Evolutionary conservation across 1,140 invertebrate species (phyloP).

Genomic region (Nephila pilipes): DNA sequence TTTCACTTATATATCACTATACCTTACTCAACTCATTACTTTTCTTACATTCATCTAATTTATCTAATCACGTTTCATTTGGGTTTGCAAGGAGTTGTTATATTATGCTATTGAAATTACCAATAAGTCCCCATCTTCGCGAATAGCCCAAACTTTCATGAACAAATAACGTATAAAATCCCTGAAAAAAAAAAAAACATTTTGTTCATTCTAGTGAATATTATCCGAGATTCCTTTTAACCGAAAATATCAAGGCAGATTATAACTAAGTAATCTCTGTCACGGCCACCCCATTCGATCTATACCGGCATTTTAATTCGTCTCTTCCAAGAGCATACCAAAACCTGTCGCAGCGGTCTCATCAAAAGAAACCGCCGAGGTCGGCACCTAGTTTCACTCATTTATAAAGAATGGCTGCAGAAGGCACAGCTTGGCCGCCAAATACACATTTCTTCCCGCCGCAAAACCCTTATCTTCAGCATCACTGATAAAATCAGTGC

Average conservation of each 20-base stretch:
- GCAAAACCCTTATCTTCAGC: neutral
- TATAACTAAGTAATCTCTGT: neutral
- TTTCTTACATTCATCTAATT: too few relatives aligned
- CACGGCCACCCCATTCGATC: constrained; percentile 1
- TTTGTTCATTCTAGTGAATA: neutral
- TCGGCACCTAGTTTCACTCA: constrained; percentile 22
- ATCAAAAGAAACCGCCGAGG: constrained; percentile 27
- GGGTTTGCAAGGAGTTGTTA: too few relatives aligned
- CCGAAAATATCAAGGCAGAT: neutral
- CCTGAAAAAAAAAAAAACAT: too few relatives aligned
- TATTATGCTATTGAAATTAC: too few relatives aligned
- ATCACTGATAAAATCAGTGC: neutral
- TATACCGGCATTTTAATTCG: constrained; percentile 18
- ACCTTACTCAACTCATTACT: too few relatives aligned
- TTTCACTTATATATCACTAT: too few relatives aligned
- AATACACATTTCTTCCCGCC: constrained; percentile 29
- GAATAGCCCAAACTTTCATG: too few relatives aligned
- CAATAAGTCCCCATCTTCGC: too few relatives aligned
- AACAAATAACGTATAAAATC: too few relatives aligned
- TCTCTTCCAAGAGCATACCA: constrained; percentile 1
- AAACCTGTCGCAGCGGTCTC: neutral
- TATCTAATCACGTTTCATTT: too few relatives aligned
- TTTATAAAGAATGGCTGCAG: neutral
- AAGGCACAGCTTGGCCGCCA: neutral
- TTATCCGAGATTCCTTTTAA: neutral